Percentiles rank a stretch among this genome's conserved stretches.
These are phyloP conservation scores for Nemoura dubitans DNA, from an alignment of 2,888 invertebrate species.

Conservation along the genomic window DNA sequence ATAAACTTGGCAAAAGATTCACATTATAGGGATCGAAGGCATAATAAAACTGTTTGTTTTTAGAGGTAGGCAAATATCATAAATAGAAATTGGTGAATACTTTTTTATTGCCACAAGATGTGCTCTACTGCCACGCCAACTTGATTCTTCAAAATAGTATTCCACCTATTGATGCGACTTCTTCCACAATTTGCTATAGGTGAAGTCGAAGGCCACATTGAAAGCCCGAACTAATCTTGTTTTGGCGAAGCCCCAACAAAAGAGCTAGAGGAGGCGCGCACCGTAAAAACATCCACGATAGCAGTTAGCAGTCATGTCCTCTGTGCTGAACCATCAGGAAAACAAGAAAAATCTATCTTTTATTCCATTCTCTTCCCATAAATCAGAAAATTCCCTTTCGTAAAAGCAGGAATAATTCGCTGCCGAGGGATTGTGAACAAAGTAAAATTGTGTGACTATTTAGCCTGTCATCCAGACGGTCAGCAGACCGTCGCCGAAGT, in stretches of 20 bases:
- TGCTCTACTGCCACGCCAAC: not conserved
- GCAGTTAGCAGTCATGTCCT: constrained; percentile 26
- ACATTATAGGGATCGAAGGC: not conserved
- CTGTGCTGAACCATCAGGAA: constrained; percentile 5
- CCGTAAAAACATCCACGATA: constrained; percentile 18
- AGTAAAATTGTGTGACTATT: constrained; percentile 31
- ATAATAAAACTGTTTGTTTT: not conserved
- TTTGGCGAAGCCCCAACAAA: constrained; percentile 23
- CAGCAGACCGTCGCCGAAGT: too few species aligned
- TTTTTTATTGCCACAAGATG: not conserved
- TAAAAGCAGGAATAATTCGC: constrained; percentile 35
- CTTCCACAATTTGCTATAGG: constrained; percentile 21
- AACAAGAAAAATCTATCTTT: constrained; percentile 38
- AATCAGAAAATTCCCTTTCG: constrained; percentile 26
- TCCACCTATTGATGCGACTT: not conserved
- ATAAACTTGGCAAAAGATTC: not conserved
- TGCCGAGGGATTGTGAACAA: not conserved
- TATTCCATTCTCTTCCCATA: constrained; percentile 39
- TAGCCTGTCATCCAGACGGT: not conserved
- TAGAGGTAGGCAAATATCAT: not conserved
- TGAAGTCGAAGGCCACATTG: constrained; percentile 25
- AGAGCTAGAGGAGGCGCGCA: not conserved
- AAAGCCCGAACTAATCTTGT: constrained; percentile 25
- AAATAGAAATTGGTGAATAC: not conserved
- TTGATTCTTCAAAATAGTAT: not conserved